A percentile compares a stretch with the other conserved stretches of the same genome.
Evolutionary conservation across 2,113 vertebrate species (phyloP).

Genomic region (Thamnaconus septentrionalis): DNA sequence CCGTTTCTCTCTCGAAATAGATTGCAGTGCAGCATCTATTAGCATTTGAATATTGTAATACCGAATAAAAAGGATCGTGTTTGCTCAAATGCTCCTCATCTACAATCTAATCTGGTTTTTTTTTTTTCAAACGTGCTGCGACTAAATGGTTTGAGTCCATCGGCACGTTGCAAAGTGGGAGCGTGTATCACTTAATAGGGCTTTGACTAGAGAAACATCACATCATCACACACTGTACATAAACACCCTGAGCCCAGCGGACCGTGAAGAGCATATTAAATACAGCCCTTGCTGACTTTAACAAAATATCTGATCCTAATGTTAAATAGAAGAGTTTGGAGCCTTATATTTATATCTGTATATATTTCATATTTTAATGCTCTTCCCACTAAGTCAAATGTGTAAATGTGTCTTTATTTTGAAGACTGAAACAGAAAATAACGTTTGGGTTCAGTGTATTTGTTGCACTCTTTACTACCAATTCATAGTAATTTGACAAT

Average conservation of each 20-base stretch:
- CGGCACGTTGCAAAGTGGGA: conserved; percentile 45
- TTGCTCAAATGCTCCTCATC: conserved; percentile 64
- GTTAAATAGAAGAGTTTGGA: too few relatives aligned
- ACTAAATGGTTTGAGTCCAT: conserved; percentile 61
- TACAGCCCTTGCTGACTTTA: conserved; percentile 6
- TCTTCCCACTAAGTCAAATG: too few relatives aligned
- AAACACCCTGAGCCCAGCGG: background rate
- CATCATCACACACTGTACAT: background rate
- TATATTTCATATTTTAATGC: too few relatives aligned
- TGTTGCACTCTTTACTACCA: too few relatives aligned
- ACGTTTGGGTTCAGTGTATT: too few relatives aligned
- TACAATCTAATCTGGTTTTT: conserved; percentile 54
- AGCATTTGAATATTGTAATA: conserved; percentile 68
- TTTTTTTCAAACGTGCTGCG: conserved; percentile 62
- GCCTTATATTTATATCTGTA: too few relatives aligned
- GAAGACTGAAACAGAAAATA: too few relatives aligned
- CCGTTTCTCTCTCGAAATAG: conserved; percentile 55
- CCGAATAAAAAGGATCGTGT: conserved; percentile 57
- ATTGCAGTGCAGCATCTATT: conserved; percentile 64
- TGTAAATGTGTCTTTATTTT: too few relatives aligned
- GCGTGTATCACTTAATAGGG: conserved; percentile 54
- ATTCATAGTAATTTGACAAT: too few relatives aligned
- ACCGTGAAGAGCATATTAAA: background rate
- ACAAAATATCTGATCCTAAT: conserved; percentile 23
- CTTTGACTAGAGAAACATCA: conserved; percentile 20